A percentile compares a stretch with the other conserved stretches of the same genome.
Conservation (phyloP, 2,888 invertebrate species). For the Prionchulus punctatus region DNA sequence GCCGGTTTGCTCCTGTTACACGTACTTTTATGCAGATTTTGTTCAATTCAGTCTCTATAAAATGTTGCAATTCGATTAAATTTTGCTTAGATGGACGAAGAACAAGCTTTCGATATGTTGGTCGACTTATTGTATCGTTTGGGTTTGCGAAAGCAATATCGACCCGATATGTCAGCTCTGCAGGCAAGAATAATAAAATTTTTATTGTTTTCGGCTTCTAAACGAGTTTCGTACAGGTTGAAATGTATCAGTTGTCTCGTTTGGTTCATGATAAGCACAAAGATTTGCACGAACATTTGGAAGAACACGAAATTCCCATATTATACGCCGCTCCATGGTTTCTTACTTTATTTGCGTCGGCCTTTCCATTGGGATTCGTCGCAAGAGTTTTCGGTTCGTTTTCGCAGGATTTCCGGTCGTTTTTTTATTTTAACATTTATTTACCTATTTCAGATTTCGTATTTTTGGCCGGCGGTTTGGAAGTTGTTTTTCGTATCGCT, state of each 20-base stretch:
- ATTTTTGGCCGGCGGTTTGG: constrained; percentile 64
- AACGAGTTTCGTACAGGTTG: constrained; percentile 38
- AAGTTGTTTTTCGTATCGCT: constrained; percentile 74
- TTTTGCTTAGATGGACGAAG: constrained; percentile 65
- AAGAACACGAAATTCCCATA: constrained; percentile 69
- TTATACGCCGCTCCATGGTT: constrained; percentile 94
- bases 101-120: constrained; percentile 66
- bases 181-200: constrained; percentile 44
- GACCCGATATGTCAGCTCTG: constrained; percentile 82
- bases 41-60: not conserved
- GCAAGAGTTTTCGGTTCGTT: constrained; percentile 67
- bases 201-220: not conserved
- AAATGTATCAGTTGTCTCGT: constrained; percentile 80
- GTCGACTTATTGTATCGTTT: constrained; percentile 79
- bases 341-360: constrained; percentile 82
- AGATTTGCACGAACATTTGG: constrained; percentile 66
- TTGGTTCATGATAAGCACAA: constrained; percentile 58
- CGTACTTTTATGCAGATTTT: constrained; percentile 44
- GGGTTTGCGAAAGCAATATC: constrained; percentile 68
- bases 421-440: constrained; percentile 3
- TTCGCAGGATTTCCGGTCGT: not conserved
- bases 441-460: constrained; percentile 63
- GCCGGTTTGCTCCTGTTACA: constrained; percentile 80
- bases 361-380: constrained; percentile 86
- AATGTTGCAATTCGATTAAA: not conserved